These are phyloP conservation scores for Holcopasites calliopsidis DNA, from an alignment of 1,140 invertebrate species.

Conservation along the genomic window DNA sequence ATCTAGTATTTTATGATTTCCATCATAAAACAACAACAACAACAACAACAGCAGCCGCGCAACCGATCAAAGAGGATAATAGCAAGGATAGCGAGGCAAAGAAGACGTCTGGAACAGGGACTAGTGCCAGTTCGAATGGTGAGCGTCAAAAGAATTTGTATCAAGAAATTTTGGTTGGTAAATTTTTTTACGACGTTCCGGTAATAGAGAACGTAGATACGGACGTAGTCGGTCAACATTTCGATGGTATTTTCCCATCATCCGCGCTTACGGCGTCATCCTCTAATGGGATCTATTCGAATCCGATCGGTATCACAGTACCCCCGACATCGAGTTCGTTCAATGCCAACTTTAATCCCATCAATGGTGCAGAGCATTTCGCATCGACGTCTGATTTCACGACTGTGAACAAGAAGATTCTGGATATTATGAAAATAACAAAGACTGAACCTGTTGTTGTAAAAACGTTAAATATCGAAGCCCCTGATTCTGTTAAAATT, in stretches of 20 bases:
- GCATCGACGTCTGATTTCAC: conserved; percentile 75
- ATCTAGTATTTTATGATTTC: conserved; percentile 82
- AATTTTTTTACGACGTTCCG: conserved; percentile 76
- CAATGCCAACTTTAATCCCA: conserved; percentile 74
- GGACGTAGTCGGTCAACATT: conserved; percentile 69
- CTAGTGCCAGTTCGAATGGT: conserved; percentile 76
- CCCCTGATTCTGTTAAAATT: conserved; percentile 77
- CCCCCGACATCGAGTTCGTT: conserved; percentile 69
- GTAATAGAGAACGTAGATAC: conserved; percentile 77
- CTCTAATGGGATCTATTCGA: conserved; percentile 72
- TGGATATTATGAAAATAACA: conserved; percentile 66
- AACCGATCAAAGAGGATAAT: conserved; percentile 68
- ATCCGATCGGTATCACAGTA: conserved; percentile 65
- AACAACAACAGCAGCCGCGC: too few relatives aligned
- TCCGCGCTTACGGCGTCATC: conserved; percentile 70
- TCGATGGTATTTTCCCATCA: conserved; percentile 68
- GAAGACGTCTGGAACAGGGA: conserved; percentile 78
- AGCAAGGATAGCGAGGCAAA: conserved; percentile 73
- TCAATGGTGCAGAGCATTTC: conserved; percentile 71
- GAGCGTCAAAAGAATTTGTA: conserved; percentile 75
- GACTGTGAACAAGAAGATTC: conserved; percentile 67
- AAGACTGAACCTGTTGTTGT: conserved; percentile 76
- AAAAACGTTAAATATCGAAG: conserved; percentile 74
- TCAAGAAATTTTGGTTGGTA: conserved; percentile 76
- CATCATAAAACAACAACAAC: conserved; percentile 75